phyloP scores from a whole-genome alignment of 2,888 invertebrate species.

The Yponomeuta plumbellus region DNA sequence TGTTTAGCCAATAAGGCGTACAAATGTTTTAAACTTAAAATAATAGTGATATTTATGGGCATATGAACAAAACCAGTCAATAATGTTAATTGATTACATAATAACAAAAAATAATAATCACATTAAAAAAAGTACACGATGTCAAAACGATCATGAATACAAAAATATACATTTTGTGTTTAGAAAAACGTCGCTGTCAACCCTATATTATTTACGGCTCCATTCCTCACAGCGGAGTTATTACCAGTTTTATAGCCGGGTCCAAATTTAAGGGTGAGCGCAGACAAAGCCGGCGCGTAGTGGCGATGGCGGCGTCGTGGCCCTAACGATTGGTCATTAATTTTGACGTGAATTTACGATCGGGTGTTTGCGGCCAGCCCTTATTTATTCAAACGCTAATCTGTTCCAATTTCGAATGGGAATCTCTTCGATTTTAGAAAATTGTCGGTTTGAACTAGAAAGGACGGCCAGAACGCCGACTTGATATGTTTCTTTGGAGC shows the following conservation, averaged over 20 bases:
- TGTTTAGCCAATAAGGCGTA: no score
- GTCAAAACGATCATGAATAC: no score
- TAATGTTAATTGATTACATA: no score
- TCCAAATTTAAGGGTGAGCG: neutral
- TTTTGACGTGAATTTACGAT: conserved; percentile 42
- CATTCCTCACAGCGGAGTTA: neutral
- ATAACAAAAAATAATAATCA: no score
- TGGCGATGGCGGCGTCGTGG: conserved; percentile 28
- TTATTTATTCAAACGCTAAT: conserved; percentile 42
- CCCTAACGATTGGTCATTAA: conserved; percentile 46
- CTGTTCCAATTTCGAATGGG: conserved; percentile 11
- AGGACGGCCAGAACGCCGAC: no score
- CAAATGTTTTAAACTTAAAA: no score
- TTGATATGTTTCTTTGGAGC: no score
- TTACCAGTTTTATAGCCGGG: neutral
- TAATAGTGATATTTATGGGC: no score
- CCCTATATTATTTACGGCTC: neutral
- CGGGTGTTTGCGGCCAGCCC: conserved; percentile 32
- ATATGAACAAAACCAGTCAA: no score
- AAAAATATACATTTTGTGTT: neutral
- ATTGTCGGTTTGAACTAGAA: neutral
- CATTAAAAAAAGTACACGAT: no score
- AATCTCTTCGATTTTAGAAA: neutral
- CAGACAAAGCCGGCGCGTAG: conserved; percentile 16
- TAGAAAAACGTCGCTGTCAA: neutral